Conservation (phyloP, 2,113 vertebrate genomes). For the Malurus cyaneus region DNA sequence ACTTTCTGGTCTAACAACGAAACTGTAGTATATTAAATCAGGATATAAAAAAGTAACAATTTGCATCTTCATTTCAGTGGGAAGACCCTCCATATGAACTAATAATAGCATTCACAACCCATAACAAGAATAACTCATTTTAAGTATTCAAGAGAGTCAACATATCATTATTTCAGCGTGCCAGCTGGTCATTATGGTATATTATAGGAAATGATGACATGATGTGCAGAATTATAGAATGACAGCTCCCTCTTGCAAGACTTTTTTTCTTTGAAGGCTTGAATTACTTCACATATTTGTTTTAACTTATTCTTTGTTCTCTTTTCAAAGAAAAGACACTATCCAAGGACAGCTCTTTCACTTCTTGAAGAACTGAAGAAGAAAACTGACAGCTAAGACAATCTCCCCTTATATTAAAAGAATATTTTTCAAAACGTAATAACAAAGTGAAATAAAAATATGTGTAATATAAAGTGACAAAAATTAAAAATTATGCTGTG, state of each 20-base stretch:
- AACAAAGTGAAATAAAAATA: not conserved
- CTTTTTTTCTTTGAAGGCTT: not conserved
- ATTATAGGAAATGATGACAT: slow-evolving; percentile 36
- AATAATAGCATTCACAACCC: not conserved
- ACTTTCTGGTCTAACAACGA: not conserved
- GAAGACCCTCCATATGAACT: slow-evolving; percentile 2
- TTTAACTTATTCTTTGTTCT: not conserved
- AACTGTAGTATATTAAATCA: not conserved
- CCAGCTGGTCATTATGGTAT: slow-evolving; percentile 42
- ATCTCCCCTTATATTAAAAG: not conserved
- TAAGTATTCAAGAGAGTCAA: slow-evolving; percentile 49
- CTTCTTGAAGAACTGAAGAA: not conserved
- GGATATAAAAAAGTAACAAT: not conserved
- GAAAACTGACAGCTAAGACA: not conserved
- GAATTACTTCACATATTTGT: not conserved
- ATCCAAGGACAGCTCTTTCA: not conserved
- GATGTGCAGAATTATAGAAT: slow-evolving; percentile 24
- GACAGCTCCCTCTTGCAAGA: not conserved
- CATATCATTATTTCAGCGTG: slow-evolving; percentile 42
- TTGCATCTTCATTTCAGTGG: not conserved
- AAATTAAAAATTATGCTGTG: not conserved
- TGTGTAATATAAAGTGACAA: not conserved
- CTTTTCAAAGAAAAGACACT: not conserved
- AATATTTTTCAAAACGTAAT: not conserved
- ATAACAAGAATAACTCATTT: slow-evolving; percentile 6